Percentiles rank a stretch among this genome's conserved stretches.
These are phyloP conservation scores for Carcharodon carcharias DNA, from an alignment of 2,797 vertebrate genomes.

Conservation along the genomic window DNA sequence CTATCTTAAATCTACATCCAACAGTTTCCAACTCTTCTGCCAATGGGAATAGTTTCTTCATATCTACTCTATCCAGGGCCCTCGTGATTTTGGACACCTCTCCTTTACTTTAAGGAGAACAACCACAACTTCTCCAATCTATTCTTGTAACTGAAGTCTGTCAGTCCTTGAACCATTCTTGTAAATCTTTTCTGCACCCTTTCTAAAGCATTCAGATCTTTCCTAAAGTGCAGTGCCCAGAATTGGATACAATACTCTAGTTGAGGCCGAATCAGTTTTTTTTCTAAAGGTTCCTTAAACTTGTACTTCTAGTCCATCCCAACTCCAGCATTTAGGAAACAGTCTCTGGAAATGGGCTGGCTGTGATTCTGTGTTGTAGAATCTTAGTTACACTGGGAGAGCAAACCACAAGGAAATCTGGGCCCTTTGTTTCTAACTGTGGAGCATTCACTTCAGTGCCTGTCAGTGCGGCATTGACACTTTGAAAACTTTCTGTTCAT, in stretches of 20 bases:
- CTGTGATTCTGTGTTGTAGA: background rate
- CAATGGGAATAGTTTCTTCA: background rate
- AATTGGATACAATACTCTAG: background rate
- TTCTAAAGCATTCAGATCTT: background rate
- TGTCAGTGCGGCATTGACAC: background rate
- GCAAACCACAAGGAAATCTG: background rate
- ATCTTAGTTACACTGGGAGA: background rate
- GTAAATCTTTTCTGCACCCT: background rate
- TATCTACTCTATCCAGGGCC: background rate
- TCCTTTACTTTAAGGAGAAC: background rate
- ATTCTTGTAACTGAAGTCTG: background rate
- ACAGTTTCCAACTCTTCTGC: background rate
- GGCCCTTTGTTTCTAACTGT: background rate
- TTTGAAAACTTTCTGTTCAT: background rate
- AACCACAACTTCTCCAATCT: background rate
- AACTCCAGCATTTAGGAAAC: background rate
- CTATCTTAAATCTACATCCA: background rate
- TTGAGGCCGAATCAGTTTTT: too few species aligned
- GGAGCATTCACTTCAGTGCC: background rate
- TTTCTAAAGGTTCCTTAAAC: background rate
- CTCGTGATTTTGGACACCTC: background rate
- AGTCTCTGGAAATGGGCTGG: background rate
- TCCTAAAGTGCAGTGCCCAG: background rate
- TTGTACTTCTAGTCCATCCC: background rate
- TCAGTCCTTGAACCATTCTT: too few species aligned